Percentiles rank a stretch among this genome's conserved stretches.
Evolutionary conservation across 2,888 invertebrate species (phyloP).

Genomic region (Biston betularia): DNA sequence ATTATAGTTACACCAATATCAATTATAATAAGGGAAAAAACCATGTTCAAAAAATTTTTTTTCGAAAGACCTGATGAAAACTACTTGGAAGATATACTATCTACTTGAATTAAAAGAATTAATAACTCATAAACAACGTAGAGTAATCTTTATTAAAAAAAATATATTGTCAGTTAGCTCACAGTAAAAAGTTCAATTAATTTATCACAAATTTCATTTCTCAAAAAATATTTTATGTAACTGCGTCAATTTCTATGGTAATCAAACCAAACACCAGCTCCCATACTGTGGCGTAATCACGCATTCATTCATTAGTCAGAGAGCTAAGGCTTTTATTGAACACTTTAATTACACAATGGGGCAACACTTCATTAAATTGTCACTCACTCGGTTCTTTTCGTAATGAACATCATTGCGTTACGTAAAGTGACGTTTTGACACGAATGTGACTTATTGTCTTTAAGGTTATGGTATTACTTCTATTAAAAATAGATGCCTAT

Average conservation of each 20-base stretch:
- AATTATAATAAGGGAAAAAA: too few relatives aligned
- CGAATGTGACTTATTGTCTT: slow-evolving; percentile 61
- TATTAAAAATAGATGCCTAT: slow-evolving; percentile 21
- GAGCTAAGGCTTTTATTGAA: slow-evolving; percentile 69
- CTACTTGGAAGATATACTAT: too few relatives aligned
- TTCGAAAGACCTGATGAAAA: too few relatives aligned
- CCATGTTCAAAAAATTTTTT: too few relatives aligned
- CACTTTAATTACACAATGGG: slow-evolving; percentile 77
- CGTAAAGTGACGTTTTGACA: slow-evolving; percentile 58
- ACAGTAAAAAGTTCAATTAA: background rate
- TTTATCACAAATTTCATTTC: background rate
- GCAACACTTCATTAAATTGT: slow-evolving; percentile 82
- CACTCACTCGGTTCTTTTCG: slow-evolving; percentile 71
- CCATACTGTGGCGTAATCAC: slow-evolving; percentile 54
- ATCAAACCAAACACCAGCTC: slow-evolving; percentile 14
- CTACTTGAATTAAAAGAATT: too few relatives aligned
- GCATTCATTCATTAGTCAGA: slow-evolving; percentile 69
- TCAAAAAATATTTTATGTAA: background rate
- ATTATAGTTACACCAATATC: too few relatives aligned
- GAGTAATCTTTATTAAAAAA: too few relatives aligned
- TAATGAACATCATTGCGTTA: slow-evolving; percentile 58
- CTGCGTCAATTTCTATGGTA: slow-evolving; percentile 1
- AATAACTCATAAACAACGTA: too few relatives aligned
- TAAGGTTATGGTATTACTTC: slow-evolving; percentile 39
- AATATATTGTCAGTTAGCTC: too few relatives aligned